Conservation (phyloP, 2,113 vertebrate genomes). For the Camelus bactrianus region DNA sequence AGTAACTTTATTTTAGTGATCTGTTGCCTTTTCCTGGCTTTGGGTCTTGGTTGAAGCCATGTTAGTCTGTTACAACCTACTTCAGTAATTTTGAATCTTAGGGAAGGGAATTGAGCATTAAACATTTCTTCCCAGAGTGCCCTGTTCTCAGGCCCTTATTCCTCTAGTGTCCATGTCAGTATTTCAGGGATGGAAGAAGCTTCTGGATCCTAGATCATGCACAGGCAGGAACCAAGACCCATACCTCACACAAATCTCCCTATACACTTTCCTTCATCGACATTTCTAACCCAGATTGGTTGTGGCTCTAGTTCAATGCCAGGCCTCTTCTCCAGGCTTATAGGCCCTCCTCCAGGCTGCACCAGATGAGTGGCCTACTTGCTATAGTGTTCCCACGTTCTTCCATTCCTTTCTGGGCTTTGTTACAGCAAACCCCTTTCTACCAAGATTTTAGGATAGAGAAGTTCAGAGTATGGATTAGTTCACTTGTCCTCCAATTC, state of each 20-base stretch:
- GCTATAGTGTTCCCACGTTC: neutral
- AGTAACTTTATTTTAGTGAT: neutral
- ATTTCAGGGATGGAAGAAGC: neutral
- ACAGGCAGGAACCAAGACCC: neutral
- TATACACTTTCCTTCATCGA: neutral
- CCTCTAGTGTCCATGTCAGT: neutral
- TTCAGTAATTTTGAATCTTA: conserved; percentile 21
- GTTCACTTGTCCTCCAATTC: neutral
- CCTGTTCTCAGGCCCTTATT: neutral
- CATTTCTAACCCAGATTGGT: neutral
- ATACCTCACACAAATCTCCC: neutral
- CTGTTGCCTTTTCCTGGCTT: neutral
- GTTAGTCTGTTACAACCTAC: neutral
- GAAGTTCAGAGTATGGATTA: neutral
- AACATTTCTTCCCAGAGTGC: neutral
- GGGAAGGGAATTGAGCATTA: neutral
- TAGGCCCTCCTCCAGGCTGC: neutral
- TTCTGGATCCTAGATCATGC: neutral
- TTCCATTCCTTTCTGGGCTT: neutral
- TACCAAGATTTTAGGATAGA: neutral
- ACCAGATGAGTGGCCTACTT: neutral
- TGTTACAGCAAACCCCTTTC: neutral
- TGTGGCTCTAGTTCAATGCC: neutral
- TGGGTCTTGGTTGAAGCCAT: neutral
- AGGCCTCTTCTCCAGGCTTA: neutral